Conservation (phyloP, 2,797 vertebrate species). For the Corythornis leucogaster region DNA sequence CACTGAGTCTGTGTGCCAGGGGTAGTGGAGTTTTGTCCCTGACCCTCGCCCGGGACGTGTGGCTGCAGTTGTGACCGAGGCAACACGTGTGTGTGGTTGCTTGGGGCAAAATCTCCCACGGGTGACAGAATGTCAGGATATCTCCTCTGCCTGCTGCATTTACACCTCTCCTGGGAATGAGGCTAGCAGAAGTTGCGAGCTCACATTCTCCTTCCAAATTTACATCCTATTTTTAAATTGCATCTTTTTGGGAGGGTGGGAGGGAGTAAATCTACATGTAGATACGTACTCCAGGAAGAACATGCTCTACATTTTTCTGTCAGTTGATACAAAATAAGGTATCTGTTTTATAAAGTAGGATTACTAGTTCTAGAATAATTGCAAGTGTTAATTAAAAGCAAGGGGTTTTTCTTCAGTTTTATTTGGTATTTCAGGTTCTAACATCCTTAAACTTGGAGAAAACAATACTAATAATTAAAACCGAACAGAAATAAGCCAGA, state of each 20-base stretch:
- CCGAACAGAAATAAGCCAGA: not conserved
- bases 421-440: not conserved
- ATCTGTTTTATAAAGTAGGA: not conserved
- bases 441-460: not conserved
- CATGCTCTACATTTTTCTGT: not conserved
- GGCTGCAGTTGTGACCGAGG: accelerated
- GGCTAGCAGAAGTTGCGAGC: not conserved
- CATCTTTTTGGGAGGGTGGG: not conserved
- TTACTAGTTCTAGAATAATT: not conserved
- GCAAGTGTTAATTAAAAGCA: not conserved
- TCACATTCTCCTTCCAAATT: not conserved
- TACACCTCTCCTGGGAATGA: not conserved
- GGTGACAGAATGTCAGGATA: not conserved
- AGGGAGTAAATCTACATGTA: not conserved
- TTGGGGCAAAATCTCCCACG: not conserved
- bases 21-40: accelerated
- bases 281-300: not conserved
- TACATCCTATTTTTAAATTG: not conserved
- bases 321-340: not conserved
- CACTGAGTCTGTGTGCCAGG: not conserved
- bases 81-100: accelerated
- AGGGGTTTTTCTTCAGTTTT: not conserved
- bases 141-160: not conserved
- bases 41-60: not conserved
- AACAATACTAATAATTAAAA: slow-evolving; percentile 13